A percentile compares a stretch with the other conserved stretches of the same genome.
These are phyloP conservation scores for Desoria tigrina DNA, from an alignment of 2,888 invertebrate species.

Conservation along the genomic window DNA sequence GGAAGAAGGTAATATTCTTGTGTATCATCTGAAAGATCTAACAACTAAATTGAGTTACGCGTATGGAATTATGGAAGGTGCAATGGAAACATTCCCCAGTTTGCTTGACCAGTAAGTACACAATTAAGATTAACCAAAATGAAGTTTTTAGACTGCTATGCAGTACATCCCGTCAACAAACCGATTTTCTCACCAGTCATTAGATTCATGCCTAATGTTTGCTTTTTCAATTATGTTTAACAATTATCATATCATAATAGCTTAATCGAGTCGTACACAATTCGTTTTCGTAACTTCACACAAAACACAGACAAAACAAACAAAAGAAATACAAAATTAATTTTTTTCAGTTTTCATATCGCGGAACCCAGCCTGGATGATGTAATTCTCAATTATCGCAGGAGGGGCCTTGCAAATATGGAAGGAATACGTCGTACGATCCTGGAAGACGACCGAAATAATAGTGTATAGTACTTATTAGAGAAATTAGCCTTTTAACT, in stretches of 20 bases:
- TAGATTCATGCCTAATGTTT: too few relatives aligned
- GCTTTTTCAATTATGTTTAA: not conserved
- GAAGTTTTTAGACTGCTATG: too few relatives aligned
- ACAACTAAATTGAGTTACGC: conserved; percentile 32
- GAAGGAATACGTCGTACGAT: too few relatives aligned
- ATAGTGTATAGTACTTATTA: too few relatives aligned
- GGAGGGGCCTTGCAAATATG: conserved; percentile 28
- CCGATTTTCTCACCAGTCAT: conserved; percentile 1
- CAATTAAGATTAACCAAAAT: not conserved
- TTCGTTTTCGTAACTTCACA: not conserved
- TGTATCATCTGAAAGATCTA: conserved; percentile 38
- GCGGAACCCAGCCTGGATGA: conserved; percentile 42
- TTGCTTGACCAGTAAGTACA: conserved; percentile 39
- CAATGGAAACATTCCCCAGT: conserved; percentile 31
- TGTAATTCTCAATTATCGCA: conserved; percentile 31
- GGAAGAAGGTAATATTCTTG: conserved; percentile 38
- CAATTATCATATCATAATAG: conserved; percentile 2
- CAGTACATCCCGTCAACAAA: too few relatives aligned
- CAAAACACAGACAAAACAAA: not conserved
- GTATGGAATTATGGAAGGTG: conserved; percentile 39
- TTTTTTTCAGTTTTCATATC: conserved; percentile 37
- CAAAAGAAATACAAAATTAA: conserved; percentile 2
- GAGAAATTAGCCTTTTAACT: too few relatives aligned
- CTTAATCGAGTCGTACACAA: conserved; percentile 1
- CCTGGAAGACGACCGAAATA: too few relatives aligned